A percentile compares a stretch with the other conserved stretches of the same genome.
phyloP scores from a whole-genome alignment of 2,797 vertebrate genomes.

The Dicrostonyx torquatus region DNA sequence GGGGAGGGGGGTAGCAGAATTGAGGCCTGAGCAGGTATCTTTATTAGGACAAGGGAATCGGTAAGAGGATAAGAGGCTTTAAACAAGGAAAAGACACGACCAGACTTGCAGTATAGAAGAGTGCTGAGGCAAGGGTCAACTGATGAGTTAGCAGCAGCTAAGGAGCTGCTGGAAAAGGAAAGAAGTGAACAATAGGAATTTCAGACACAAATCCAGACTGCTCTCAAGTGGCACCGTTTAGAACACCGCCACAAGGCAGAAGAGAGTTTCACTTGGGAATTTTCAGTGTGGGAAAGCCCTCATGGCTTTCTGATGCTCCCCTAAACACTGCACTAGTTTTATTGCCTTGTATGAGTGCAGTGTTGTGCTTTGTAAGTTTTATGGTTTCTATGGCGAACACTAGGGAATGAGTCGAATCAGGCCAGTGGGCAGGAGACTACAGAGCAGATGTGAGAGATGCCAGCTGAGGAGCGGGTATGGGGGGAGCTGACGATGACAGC shows the following conservation, averaged over 20 bases:
- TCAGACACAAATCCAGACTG: background rate
- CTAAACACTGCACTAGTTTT: conserved; percentile 43
- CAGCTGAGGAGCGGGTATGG: fast-evolving
- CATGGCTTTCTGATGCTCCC: background rate
- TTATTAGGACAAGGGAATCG: background rate
- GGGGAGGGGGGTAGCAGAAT: background rate
- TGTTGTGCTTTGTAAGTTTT: conserved; percentile 65
- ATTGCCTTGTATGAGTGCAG: conserved; percentile 59
- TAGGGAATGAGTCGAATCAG: conserved; percentile 80
- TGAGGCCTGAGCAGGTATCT: background rate
- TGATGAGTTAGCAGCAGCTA: background rate
- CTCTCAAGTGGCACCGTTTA: conserved; percentile 12
- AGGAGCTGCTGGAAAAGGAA: background rate
- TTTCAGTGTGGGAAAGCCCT: background rate
- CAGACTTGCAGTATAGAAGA: conserved; percentile 23
- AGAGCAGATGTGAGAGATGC: conserved; percentile 80
- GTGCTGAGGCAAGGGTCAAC: background rate
- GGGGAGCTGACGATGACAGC: conserved; percentile 28
- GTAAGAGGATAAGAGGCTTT: background rate
- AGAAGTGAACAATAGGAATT: background rate
- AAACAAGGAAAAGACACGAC: background rate
- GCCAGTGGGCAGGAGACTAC: conserved; percentile 64
- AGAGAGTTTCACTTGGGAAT: background rate
- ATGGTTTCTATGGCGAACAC: conserved; percentile 76
- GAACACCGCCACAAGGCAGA: background rate